A percentile compares a stretch with the other conserved stretches of the same genome.
Conservation (phyloP, 2,113 vertebrate genomes). For the Ciconia boyciana region DNA sequence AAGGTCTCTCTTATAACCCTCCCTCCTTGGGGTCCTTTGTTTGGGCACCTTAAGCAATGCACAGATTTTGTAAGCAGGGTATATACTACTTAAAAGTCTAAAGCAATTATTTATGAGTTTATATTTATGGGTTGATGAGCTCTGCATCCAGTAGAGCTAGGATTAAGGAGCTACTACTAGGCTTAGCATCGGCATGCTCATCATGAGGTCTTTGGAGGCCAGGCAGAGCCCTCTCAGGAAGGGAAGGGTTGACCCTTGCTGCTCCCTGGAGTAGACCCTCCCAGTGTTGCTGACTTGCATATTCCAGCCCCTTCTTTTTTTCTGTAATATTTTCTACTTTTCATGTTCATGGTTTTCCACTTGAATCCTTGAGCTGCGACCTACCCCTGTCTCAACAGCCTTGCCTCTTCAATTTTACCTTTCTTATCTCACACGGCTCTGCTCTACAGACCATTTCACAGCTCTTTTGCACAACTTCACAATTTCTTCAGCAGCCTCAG, state of each 20-base stretch:
- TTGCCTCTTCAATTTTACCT: background rate
- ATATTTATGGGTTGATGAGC: background rate
- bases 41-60: background rate
- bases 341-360: background rate
- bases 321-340: background rate
- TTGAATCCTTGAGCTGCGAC: background rate
- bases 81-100: background rate
- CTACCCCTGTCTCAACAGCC: background rate
- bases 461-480: background rate
- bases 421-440: background rate
- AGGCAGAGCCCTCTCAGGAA: background rate
- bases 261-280: background rate
- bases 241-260: background rate
- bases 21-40: background rate
- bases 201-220: background rate
- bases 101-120: background rate
- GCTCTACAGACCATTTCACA: background rate
- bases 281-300: background rate
- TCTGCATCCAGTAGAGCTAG: background rate
- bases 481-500: background rate
- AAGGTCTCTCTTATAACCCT: background rate
- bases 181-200: background rate
- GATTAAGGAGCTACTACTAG: background rate
- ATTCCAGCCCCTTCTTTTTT: background rate
- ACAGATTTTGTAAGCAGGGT: background rate